Percentiles rank a stretch among this genome's conserved stretches.
These are phyloP conservation scores for Chaitophorus viminalis DNA, from an alignment of 2,888 invertebrate species.

Conservation along the genomic window DNA sequence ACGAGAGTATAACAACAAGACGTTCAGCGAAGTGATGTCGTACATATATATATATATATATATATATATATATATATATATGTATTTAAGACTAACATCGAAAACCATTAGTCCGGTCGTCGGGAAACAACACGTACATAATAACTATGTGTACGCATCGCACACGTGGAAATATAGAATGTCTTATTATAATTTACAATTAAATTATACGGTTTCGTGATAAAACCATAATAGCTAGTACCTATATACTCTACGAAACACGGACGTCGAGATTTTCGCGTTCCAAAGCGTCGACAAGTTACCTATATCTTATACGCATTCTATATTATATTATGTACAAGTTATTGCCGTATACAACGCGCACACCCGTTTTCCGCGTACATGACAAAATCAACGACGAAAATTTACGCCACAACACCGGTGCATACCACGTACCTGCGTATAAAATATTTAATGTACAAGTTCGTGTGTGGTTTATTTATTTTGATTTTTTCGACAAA, in stretches of 20 bases:
- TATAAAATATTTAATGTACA: too few relatives aligned
- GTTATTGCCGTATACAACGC: background rate
- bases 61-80: too few relatives aligned
- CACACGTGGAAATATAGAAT: background rate
- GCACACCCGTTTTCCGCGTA: background rate
- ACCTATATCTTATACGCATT: too few relatives aligned
- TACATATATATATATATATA: too few relatives aligned
- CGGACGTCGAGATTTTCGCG: background rate
- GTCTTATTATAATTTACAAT: too few relatives aligned
- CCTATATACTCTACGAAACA: background rate
- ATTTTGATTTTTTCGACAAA: slow-evolving; percentile 3
- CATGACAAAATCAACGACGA: background rate
- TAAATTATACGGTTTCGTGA: background rate
- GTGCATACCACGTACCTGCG: background rate
- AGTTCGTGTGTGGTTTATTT: slow-evolving; percentile 3
- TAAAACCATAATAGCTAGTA: too few relatives aligned
- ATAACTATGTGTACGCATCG: too few relatives aligned
- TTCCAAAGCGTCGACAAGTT: background rate
- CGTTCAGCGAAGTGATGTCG: background rate
- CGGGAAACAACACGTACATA: background rate
- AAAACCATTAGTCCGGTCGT: background rate
- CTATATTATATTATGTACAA: too few relatives aligned
- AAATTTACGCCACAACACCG: background rate
- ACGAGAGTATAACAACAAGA: background rate
- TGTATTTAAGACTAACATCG: background rate